Conservation (phyloP, 1,140 invertebrate genomes). For the Adelges cooleyi region DNA sequence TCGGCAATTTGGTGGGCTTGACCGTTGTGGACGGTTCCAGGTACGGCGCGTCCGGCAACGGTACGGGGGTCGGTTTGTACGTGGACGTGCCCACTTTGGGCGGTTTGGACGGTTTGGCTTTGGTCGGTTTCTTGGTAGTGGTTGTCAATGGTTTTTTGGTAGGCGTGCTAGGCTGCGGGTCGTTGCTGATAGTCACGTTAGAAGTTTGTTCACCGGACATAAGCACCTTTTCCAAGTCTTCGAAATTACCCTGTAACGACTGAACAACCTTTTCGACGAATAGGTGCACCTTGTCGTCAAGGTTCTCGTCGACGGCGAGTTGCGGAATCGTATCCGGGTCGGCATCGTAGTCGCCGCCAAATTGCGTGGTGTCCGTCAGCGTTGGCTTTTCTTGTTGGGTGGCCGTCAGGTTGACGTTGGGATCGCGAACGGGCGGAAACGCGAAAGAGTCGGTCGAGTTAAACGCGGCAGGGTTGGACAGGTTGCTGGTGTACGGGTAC, state of each 20-base stretch:
- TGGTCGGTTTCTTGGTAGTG: not conserved
- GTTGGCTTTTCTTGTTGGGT: conserved; percentile 40
- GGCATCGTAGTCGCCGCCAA: conserved; percentile 30
- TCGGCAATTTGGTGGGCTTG: conserved; percentile 30
- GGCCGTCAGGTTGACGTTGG: conserved; percentile 54
- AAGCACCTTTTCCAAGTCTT: conserved; percentile 64
- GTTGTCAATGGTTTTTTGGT: conserved; percentile 30
- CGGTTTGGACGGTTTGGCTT: conserved; percentile 17
- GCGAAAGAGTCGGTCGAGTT: conserved; percentile 52
- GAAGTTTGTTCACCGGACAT: conserved; percentile 39
- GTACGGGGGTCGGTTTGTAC: conserved; percentile 26
- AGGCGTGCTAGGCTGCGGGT: conserved; percentile 34
- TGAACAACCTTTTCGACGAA: conserved; percentile 72
- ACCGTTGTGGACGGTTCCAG: conserved; percentile 20
- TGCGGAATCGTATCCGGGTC: conserved; percentile 56
- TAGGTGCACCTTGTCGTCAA: conserved; percentile 64
- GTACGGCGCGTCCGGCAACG: conserved; percentile 25
- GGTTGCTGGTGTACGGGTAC: not conserved
- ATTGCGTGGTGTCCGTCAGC: conserved; percentile 9
- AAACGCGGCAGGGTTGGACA: conserved; percentile 22
- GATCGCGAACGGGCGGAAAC: conserved; percentile 71
- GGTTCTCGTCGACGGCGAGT: conserved; percentile 57
- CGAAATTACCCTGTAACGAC: conserved; percentile 66
- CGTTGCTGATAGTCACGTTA: conserved; percentile 29
- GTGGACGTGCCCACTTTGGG: not conserved